Evolutionary conservation across 1,140 invertebrate species (phyloP), one percentile per base, ranked within the genome.

Genomic region (Drosophila busckii): DNA sequence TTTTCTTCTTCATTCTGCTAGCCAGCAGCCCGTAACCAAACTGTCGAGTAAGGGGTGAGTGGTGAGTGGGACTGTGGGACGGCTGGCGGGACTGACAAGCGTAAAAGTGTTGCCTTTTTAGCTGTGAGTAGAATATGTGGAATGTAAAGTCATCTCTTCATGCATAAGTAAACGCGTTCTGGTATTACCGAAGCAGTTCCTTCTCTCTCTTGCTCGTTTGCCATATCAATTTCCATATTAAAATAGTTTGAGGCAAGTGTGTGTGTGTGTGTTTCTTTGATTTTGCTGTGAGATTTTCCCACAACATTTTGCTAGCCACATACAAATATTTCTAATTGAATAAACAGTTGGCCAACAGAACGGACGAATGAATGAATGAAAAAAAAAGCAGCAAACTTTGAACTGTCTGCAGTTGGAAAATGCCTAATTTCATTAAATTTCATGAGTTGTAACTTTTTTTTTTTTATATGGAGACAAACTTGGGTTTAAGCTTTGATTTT

Each of bases 71-170:
- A 37, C 17, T 7, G 17, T 20, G 13, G 10, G 17, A 41, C 26
- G 22, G 37, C 9, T 12, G 12, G 15, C 6, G 10, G 16, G 44
- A 63, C 59, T 45, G 63, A 80, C 73, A 80, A 82, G 69, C 73
- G 73, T 80, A 82, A 82, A 80, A 80, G 73, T 80, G 73, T 80
- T 82, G 75, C 64, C 55, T 64, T 59, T 53, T 62, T 53, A 50
- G 41, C n/a, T n/a, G n/a, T n/a, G n/a, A n/a, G n/a, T n/a, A n/a
- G n/a, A n/a, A n/a, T n/a, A n/a, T n/a, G n/a, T 64, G 59, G 75
- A 73, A 80, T 80, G 75, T 82, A 80, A 82, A 80, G 73, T 80
- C 75, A 80, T 80, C 73, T n/a, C n/a, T 80, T 80, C 73, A 80
- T 80, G 73, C 73, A 80, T 80, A 80, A 80, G 65, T 80, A 80